These are phyloP conservation scores for Tolmerus cingulatus DNA, from an alignment of 2,888 invertebrate species.

Conservation along the genomic window DNA sequence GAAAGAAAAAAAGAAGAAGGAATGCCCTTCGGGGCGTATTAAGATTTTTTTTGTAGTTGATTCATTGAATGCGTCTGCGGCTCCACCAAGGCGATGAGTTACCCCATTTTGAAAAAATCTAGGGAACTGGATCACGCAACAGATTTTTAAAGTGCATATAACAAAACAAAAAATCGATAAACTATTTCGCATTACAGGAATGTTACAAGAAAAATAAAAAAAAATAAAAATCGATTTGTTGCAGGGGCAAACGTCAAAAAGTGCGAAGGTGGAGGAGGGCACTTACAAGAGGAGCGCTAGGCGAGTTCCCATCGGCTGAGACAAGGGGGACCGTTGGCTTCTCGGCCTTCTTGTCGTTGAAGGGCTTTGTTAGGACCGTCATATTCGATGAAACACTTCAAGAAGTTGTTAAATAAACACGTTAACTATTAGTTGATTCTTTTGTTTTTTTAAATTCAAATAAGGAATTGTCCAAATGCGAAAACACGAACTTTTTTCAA, in stretches of 20 bases:
- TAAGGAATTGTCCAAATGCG: not conserved
- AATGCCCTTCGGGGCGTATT: not conserved
- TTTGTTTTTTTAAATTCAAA: not conserved
- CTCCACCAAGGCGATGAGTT: not conserved
- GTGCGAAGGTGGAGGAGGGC: not conserved
- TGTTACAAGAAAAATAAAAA: not conserved
- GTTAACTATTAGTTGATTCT: not conserved
- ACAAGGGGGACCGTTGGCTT: slow-evolving; percentile 73
- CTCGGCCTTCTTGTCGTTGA: slow-evolving; percentile 75
- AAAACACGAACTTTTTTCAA: not conserved
- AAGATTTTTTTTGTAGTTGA: not conserved
- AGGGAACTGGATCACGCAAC: not conserved
- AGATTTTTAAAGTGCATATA: not conserved
- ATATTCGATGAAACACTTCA: slow-evolving; percentile 64
- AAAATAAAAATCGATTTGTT: slow-evolving; percentile 12
- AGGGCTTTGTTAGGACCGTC: slow-evolving; percentile 82
- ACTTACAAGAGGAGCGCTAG: slow-evolving; percentile 50
- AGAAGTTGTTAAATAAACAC: not conserved
- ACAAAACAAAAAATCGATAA: slow-evolving; percentile 21
- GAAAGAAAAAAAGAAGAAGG: not conserved
- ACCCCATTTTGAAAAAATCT: not conserved
- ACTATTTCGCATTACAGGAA: not conserved
- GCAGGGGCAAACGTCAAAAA: not conserved
- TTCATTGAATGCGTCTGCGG: not conserved
- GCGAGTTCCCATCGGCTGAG: slow-evolving; percentile 51